phyloP scores from a whole-genome alignment of 1,140 invertebrate species.

The Ceratoteleas bidentatus region DNA sequence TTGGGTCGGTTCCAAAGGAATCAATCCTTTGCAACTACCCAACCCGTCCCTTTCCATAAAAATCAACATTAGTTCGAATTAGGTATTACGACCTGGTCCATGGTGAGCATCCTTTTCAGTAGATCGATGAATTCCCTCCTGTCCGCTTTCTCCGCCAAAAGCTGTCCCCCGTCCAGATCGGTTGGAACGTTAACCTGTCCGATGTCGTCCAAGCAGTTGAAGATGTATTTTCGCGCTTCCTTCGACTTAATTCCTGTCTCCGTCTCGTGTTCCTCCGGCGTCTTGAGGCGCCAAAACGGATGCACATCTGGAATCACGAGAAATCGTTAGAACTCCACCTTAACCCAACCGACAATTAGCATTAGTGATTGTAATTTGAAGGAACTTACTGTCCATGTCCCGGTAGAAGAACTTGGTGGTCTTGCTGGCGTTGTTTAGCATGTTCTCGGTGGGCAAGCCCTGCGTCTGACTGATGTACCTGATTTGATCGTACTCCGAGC shows the following conservation, averaged over 20 bases:
- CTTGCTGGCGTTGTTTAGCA: constrained; percentile 99
- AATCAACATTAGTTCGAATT: constrained; percentile 27
- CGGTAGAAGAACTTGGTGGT: constrained; percentile 99
- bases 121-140: constrained; percentile 98
- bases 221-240: constrained; percentile 99
- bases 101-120: constrained; percentile 97
- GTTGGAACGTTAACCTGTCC: constrained; percentile 98
- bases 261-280: constrained; percentile 98
- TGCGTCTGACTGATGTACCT: constrained; percentile 94
- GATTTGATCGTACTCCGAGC: constrained; percentile 99
- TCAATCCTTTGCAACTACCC: too few relatives aligned
- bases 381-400: constrained; percentile 90
- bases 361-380: neutral
- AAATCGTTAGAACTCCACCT: neutral
- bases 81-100: constrained; percentile 89
- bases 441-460: constrained; percentile 97
- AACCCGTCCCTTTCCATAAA: too few relatives aligned
- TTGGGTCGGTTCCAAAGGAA: too few relatives aligned
- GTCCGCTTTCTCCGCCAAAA: constrained; percentile 97
- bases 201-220: constrained; percentile 99
- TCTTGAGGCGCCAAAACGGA: constrained; percentile 98
- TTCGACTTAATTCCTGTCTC: constrained; percentile 99
- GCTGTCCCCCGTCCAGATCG: constrained; percentile 96
- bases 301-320: constrained; percentile 84
- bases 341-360: neutral